Evolutionary conservation across 2,113 vertebrate species (phyloP), one percentile per base, ranked within the genome.

Genomic region (Rattus rattus): DNA sequence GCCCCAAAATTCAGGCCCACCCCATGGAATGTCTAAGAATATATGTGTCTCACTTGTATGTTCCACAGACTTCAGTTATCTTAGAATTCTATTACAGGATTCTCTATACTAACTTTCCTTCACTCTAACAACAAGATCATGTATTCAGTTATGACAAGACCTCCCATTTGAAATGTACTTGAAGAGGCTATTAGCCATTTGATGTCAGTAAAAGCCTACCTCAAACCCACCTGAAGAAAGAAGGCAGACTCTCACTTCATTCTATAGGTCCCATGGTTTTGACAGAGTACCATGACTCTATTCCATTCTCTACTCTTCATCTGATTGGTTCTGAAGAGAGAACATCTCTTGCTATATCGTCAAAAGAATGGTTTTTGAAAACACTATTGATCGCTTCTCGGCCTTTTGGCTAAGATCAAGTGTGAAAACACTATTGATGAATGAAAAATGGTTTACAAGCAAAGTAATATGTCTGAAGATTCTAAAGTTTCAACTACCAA

Each of bases 401-500:
- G n/a, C n/a, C n/a, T n/a, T n/a, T n/a, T n/a, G n/a, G n/a, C n/a
- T n/a, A n/a, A n/a, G n/a, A n/a, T n/a, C n/a, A n/a, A n/a, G n/a
- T n/a, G n/a, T 95, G 56, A 28, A 91, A 94, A 95, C 33, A 49
- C 11, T 83, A 65, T 30, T 67, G 16, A 65, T 80, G 28, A 76
- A 13, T n/a, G 61, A 92, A 79, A 93, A 26, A 33, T 52, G 47
- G n/a, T 52, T 89, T 85, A 76, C 81, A 77, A 93, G 26, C 2
- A 84, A 94, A 73, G 81, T 9, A 90, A 81, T 87, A 17, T 14
- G 30, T 49, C 24, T 77, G 52, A 14, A 47, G 1, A 5, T 83
- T 83, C 76, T 89, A 94, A 92, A 89, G 13, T 3, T 80, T 56
- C 49, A 43, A 92, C 75, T 93, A 52, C 49, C 85, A 90, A 83